phyloP scores from a whole-genome alignment of 2,797 vertebrate genomes.

The Sebastes iracundus region DNA sequence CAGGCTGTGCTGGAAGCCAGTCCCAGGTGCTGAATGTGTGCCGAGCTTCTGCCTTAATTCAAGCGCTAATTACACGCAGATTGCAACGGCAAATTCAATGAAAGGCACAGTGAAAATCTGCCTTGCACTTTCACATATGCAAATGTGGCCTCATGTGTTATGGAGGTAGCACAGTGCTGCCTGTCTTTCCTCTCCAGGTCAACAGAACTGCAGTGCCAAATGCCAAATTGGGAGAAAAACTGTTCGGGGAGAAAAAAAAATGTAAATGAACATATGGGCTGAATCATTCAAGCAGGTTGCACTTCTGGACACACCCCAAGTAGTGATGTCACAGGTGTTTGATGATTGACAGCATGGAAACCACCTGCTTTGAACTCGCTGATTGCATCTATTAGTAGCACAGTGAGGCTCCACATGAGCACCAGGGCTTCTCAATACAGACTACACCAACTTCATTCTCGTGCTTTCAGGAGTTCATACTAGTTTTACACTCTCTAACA shows the following conservation, averaged over 20 bases:
- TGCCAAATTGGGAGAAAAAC: conserved; percentile 2
- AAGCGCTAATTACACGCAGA: conserved; percentile 57
- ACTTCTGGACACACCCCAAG: conserved; percentile 10
- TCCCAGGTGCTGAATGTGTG: conserved; percentile 45
- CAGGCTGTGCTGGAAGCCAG: neutral
- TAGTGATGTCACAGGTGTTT: conserved; percentile 18
- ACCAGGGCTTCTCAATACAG: neutral
- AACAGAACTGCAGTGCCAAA: conserved; percentile 8
- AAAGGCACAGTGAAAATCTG: conserved; percentile 22
- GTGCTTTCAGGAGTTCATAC: neutral
- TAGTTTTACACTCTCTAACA: neutral
- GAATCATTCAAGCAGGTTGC: conserved; percentile 19
- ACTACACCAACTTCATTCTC: neutral
- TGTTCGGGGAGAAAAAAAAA: neutral
- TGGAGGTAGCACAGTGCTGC: conserved; percentile 1
- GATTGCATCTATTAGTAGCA: conserved; percentile 30
- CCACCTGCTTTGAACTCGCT: conserved; percentile 27
- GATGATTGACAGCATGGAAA: conserved; percentile 40
- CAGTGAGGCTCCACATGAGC: neutral
- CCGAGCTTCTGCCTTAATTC: conserved; percentile 43
- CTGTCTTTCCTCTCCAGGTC: conserved; percentile 18
- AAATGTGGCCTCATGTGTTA: conserved; percentile 31
- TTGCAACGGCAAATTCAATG: conserved; percentile 46
- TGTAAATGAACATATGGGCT: conserved; percentile 5
- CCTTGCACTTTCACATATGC: conserved; percentile 27